Evolutionary conservation across 2,888 invertebrate genomes (phyloP).

Genomic region (Stenurella melanura): DNA sequence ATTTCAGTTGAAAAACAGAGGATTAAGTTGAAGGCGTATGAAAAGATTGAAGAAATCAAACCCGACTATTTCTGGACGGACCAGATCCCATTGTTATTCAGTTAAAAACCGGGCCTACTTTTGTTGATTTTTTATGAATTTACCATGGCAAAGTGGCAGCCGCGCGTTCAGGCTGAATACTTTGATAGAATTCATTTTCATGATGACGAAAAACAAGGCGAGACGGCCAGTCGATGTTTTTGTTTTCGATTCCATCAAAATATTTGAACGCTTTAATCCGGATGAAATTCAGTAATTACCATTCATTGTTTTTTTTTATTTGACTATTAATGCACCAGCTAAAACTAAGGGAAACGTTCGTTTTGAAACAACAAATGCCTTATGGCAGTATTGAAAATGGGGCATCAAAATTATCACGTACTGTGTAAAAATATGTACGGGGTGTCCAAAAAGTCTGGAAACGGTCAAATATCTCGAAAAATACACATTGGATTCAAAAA

Average conservation of each 20-base stretch:
- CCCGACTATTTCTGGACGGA: constrained; percentile 46
- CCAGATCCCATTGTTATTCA: constrained; percentile 50
- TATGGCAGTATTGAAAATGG: too few relatives aligned
- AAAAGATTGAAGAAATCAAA: constrained; percentile 41
- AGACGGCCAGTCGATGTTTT: constrained; percentile 60
- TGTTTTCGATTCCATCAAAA: constrained; percentile 53
- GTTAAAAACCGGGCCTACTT: constrained; percentile 46
- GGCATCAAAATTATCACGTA: too few relatives aligned
- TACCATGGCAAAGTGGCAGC: constrained; percentile 56
- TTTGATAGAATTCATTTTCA: constrained; percentile 52
- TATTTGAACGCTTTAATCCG: constrained; percentile 53
- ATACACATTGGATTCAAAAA: too few relatives aligned
- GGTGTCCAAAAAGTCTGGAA: too few relatives aligned
- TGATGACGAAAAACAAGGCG: constrained; percentile 63
- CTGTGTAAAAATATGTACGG: too few relatives aligned
- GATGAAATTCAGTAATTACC: constrained; percentile 41
- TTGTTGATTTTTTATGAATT: constrained; percentile 59
- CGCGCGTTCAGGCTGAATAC: constrained; percentile 40
- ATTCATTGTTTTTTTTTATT: constrained; percentile 16
- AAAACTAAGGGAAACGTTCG: too few relatives aligned
- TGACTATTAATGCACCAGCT: constrained; percentile 1
- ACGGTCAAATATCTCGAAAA: too few relatives aligned
- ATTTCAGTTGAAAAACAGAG: constrained; percentile 7
- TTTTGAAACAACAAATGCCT: too few relatives aligned
- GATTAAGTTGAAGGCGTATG: constrained; percentile 30